Percentiles rank a stretch among this genome's conserved stretches.
Evolutionary conservation across 2,113 vertebrate genomes (phyloP).

Genomic region (Poecile atricapillus): DNA sequence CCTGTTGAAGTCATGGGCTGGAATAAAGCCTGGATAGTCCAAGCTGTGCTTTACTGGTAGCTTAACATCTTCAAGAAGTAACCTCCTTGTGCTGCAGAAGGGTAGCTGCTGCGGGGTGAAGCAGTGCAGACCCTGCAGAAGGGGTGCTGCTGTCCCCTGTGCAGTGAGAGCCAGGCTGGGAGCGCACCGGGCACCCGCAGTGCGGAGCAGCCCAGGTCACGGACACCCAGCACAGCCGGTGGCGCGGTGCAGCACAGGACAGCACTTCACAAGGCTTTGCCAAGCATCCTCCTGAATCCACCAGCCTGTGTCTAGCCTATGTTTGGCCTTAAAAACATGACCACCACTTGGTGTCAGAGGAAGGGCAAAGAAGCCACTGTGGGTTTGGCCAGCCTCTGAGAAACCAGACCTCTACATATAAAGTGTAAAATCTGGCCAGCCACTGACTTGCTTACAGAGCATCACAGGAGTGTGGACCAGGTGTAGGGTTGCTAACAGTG

Average conservation of each 20-base stretch:
- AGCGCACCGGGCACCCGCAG: accelerated
- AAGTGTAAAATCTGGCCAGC: neutral
- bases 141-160: neutral
- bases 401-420: neutral
- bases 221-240: accelerated
- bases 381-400: neutral
- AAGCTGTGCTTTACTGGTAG: neutral
- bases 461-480: neutral
- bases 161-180: neutral
- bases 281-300: neutral
- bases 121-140: neutral
- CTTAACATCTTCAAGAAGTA: neutral
- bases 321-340: neutral
- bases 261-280: neutral
- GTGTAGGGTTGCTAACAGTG: neutral
- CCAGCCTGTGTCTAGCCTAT: accelerated
- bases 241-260: neutral
- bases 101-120: neutral
- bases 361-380: neutral
- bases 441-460: neutral
- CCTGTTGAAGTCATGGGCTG: neutral
- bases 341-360: neutral
- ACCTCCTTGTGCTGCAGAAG: neutral
- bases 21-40: neutral
- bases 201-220: accelerated